Evolutionary conservation across 1,140 invertebrate genomes (phyloP).

Genomic region (Rhyzopertha dominica): DNA sequence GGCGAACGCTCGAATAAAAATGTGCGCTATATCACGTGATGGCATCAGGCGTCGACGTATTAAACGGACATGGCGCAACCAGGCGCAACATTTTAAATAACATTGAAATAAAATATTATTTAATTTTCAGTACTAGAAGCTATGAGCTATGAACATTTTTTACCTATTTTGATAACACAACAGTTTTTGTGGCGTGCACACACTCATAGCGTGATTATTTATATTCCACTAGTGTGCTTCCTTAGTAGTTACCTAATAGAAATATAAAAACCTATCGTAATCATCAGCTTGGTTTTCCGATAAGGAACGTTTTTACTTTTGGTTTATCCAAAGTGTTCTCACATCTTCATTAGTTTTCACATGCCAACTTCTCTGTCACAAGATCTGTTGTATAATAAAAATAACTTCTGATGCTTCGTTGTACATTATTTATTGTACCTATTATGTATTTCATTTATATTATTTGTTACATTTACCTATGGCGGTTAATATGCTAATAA

Average conservation of each 20-base stretch:
- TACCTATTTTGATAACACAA: not conserved
- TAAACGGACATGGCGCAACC: not conserved
- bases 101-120: not conserved
- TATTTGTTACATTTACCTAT: too few species aligned
- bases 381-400: not conserved
- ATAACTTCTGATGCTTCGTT: not conserved
- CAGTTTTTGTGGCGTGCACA: not conserved
- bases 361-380: constrained; percentile 3
- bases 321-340: too few species aligned
- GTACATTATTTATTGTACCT: too few species aligned
- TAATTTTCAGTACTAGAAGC: not conserved
- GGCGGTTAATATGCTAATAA: too few species aligned
- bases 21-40: not conserved
- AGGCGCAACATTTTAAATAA: not conserved
- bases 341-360: not conserved
- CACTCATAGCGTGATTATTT: not conserved
- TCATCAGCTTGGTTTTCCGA: too few species aligned
- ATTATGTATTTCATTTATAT: too few species aligned
- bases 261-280: not conserved
- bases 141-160: not conserved
- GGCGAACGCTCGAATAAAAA: constrained; percentile 1
- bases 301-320: too few species aligned
- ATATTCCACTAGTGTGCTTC: constrained; percentile 1
- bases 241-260: not conserved
- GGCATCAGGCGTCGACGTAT: not conserved